These are phyloP conservation scores for Prolemur simus DNA, from an alignment of 2,113 vertebrate species.

Conservation along the genomic window DNA sequence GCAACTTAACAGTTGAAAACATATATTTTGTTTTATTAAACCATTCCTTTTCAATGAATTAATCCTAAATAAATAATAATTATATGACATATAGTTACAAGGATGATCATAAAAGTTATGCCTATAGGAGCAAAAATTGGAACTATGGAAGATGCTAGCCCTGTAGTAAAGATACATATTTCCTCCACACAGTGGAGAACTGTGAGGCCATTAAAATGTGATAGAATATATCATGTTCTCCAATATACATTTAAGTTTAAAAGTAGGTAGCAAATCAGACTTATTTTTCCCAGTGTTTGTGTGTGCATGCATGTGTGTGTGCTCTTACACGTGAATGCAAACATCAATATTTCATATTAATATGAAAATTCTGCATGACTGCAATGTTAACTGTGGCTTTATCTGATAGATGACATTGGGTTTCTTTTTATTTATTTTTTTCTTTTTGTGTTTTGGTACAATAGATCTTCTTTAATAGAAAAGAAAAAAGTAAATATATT, in stretches of 20 bases:
- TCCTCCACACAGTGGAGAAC: neutral
- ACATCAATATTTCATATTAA: neutral
- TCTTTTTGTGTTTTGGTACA: neutral
- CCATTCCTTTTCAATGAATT: neutral
- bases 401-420: neutral
- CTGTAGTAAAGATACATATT: neutral
- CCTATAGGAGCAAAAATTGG: neutral
- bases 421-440: neutral
- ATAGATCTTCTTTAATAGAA: neutral
- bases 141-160: neutral
- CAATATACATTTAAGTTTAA: neutral
- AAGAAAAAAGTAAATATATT: neutral
- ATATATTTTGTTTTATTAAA: neutral
- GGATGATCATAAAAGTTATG: neutral
- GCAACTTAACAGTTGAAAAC: neutral
- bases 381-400: neutral
- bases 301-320: neutral
- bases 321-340: neutral
- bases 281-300: neutral
- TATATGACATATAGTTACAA: neutral
- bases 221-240: neutral
- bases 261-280: neutral
- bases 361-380: neutral
- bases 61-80: neutral
- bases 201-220: neutral